Percentiles rank a stretch among this genome's conserved stretches.
These are phyloP conservation scores for Pygoscelis antarcticus DNA, from an alignment of 2,113 vertebrate species.

Conservation along the genomic window DNA sequence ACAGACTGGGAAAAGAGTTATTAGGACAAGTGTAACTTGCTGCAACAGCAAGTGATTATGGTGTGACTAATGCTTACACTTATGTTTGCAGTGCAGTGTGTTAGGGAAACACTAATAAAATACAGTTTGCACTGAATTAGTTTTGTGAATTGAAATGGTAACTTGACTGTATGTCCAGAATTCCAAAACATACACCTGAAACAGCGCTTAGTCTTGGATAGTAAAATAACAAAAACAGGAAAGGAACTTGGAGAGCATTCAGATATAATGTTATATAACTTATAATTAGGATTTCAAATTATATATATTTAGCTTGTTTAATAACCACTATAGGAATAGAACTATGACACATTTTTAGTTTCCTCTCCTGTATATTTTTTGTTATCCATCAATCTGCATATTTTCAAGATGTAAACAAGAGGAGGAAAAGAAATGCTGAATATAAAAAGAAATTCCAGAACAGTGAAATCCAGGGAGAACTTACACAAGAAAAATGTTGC, in stretches of 20 bases:
- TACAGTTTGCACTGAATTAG: not conserved
- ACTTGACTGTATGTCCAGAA: not conserved
- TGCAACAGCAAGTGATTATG: not conserved
- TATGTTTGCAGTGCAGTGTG: not conserved
- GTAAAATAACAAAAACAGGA: not conserved
- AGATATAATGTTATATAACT: not conserved
- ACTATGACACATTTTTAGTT: not conserved
- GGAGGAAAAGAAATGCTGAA: not conserved
- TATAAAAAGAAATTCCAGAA: not conserved
- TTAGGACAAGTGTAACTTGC: not conserved
- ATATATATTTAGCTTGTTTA: not conserved
- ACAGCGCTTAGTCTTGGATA: not conserved
- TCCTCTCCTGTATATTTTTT: not conserved
- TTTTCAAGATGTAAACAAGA: not conserved
- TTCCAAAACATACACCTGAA: not conserved
- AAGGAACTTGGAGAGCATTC: not conserved
- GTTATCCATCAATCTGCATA: not conserved
- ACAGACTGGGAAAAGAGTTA: not conserved
- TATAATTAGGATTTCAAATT: not conserved
- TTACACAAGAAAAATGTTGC: not conserved
- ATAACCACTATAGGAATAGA: not conserved
- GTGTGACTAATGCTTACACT: not conserved
- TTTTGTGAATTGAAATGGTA: not conserved
- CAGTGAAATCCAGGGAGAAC: not conserved
- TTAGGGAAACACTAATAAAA: not conserved